Base-by-base conservation (phyloP, 2,113 vertebrate genomes). In the Myrmecophaga tridactyla region DNA sequence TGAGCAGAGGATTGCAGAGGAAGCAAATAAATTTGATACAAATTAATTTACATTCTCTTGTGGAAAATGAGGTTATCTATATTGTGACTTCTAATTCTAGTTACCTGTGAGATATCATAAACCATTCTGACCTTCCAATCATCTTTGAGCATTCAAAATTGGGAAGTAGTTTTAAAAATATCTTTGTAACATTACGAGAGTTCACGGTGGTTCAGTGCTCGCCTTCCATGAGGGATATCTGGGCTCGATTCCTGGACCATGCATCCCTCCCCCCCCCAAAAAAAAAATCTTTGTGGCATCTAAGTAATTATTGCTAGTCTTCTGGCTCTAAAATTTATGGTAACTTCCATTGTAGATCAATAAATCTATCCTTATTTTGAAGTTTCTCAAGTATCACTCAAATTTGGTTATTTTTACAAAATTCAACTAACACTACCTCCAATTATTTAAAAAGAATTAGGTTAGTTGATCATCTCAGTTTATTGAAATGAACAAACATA, bases 311-410 rank as follows among this genome's bases (percentile, higher is more conserved):
- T 70, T 20, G 1, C 8, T 70, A 48, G 2, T 73, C 6, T 11
- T 39, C n/a, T 3, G 80, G 31, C 5, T 87, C 10, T 90, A 89
- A 92, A 86, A 53, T 5, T 4, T 25, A 3, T 31, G 9, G 11
- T 41, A n/a, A 6, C 51, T 86, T 89, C 34, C 46, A 9, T 89
- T 92, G 90, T 58, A 62, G 91, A 48, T 83, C 2, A 60, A 7
- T 72, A 90, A 76, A 1, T 36, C 9, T 87, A 6, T 62, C 88
- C 8, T 85, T 63, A 83, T 39, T 92, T 86, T 76, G 11, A 94
- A 92, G 21, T 86, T 92, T 85, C 27, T 95, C 92, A 92, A 34
- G 83, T 89, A 36, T 58, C 92, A 84, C 3, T 76, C 82, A 91
- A 21, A 91, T 92, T 93, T 7, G 21, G 1, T 78, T 77, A 13